Evolutionary conservation across 2,888 invertebrate genomes (phyloP).

Genomic region (Drepana falcataria): DNA sequence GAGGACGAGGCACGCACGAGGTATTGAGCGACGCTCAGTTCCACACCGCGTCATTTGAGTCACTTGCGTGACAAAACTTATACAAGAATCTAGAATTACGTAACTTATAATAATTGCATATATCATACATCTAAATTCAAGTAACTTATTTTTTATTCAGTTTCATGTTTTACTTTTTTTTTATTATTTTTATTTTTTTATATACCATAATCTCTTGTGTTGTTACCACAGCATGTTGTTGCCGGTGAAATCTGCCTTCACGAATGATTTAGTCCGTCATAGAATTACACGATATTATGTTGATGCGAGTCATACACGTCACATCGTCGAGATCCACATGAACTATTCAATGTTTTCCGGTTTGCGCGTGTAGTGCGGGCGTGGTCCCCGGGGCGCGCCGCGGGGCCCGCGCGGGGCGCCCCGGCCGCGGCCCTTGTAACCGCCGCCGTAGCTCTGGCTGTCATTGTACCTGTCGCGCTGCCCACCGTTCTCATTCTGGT

Average conservation of each 20-base stretch:
- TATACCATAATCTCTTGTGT: conserved; percentile 79
- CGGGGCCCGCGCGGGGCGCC: conserved; percentile 53
- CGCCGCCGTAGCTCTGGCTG: conserved; percentile 74
- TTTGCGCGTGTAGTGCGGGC: conserved; percentile 57
- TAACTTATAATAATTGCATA: conserved; percentile 77
- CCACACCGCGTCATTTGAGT: conserved; percentile 35
- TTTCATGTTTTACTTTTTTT: conserved; percentile 79
- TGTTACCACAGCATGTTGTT: conserved; percentile 79
- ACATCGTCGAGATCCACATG: conserved; percentile 21
- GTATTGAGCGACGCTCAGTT: conserved; percentile 29
- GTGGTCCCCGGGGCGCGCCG: conserved; percentile 39
- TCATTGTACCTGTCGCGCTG: conserved; percentile 66
- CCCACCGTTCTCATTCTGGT: conserved; percentile 70
- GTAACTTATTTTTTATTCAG: conserved; percentile 77
- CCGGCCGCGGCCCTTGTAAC: conserved; percentile 77
- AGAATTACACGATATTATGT: conserved; percentile 29
- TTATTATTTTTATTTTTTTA: conserved; percentile 63
- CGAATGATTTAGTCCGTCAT: conserved; percentile 74
- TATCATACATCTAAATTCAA: conserved; percentile 77
- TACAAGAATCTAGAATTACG: conserved; percentile 73
- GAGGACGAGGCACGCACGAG: conserved; percentile 57
- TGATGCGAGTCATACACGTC: conserved; percentile 28
- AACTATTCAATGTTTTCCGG: conserved; percentile 56
- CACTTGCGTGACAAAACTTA: conserved; percentile 54
- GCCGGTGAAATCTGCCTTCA: conserved; percentile 85